A percentile compares a stretch with the other conserved stretches of the same genome.
Evolutionary conservation across 2,113 vertebrate genomes (phyloP).

Genomic region (Helogale parvula): DNA sequence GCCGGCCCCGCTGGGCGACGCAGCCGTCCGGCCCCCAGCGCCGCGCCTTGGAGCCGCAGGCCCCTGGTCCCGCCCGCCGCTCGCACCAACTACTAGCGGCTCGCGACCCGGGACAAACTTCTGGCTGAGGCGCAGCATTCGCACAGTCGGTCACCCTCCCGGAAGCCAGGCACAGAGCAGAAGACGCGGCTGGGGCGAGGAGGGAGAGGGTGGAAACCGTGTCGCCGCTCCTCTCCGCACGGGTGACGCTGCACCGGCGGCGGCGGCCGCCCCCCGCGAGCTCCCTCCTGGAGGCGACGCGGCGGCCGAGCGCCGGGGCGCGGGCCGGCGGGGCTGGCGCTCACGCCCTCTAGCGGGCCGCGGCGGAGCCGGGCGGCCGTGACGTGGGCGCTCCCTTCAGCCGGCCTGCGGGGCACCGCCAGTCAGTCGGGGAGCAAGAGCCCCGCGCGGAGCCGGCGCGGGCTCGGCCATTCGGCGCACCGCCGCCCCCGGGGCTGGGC

Average conservation of each 20-base stretch:
- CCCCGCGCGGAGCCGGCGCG: slow-evolving; percentile 69
- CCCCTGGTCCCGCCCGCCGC: neutral
- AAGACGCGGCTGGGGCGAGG: neutral
- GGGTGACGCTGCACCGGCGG: neutral
- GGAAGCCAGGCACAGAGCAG: neutral
- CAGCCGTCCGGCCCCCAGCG: neutral
- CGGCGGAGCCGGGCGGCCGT: slow-evolving; percentile 79
- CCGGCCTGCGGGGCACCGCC: slow-evolving; percentile 82
- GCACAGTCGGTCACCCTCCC: neutral
- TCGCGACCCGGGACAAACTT: slow-evolving; percentile 68
- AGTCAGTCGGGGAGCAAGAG: slow-evolving; percentile 80
- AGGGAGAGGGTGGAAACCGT: neutral
- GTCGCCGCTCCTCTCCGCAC: neutral
- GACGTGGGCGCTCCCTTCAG: slow-evolving; percentile 82
- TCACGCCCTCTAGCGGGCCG: slow-evolving; percentile 85
- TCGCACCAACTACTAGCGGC: slow-evolving; percentile 10
- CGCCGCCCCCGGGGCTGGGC: slow-evolving; percentile 62
- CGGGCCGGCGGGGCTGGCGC: slow-evolving; percentile 42
- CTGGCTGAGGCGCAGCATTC: neutral
- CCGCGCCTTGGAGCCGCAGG: neutral
- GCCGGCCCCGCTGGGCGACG: neutral
- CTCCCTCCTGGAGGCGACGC: neutral
- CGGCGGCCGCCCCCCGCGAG: neutral
- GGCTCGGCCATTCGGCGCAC: slow-evolving; percentile 66
- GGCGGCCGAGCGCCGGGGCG: neutral